Conservation (phyloP, 2,888 invertebrate species). For the Nasonovia ribisnigri region DNA sequence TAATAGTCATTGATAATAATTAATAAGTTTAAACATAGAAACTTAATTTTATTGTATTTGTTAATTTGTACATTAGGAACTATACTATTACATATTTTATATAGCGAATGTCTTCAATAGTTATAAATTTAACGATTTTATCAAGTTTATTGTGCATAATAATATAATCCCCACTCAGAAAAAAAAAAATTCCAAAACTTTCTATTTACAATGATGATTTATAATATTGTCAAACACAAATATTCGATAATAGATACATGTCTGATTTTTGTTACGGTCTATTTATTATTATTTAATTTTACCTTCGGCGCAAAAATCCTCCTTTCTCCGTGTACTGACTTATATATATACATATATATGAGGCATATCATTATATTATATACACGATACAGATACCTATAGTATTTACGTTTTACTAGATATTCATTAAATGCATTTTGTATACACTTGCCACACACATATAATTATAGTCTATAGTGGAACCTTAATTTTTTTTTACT, state of each 20-base stretch:
- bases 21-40: not conserved
- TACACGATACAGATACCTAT: too few relatives aligned
- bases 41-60: not conserved
- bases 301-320: slow-evolving; percentile 11
- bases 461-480: too few relatives aligned
- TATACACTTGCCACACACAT: too few relatives aligned
- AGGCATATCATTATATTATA: not conserved
- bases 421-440: too few relatives aligned
- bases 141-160: not conserved
- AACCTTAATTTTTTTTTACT: too few relatives aligned
- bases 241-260: not conserved
- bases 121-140: not conserved
- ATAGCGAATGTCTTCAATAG: not conserved
- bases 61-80: not conserved
- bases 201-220: slow-evolving; percentile 46
- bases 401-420: too few relatives aligned
- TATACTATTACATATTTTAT: not conserved
- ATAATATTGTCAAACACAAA: slow-evolving; percentile 37
- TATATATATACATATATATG: not conserved
- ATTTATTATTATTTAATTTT: slow-evolving; percentile 31
- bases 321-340: slow-evolving; percentile 26
- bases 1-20: not conserved
- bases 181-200: slow-evolving; percentile 11
- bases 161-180: not conserved
- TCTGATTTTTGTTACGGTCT: slow-evolving; percentile 21